phyloP scores from a whole-genome alignment of 2,113 vertebrate species.

The Gallinago undulata region DNA sequence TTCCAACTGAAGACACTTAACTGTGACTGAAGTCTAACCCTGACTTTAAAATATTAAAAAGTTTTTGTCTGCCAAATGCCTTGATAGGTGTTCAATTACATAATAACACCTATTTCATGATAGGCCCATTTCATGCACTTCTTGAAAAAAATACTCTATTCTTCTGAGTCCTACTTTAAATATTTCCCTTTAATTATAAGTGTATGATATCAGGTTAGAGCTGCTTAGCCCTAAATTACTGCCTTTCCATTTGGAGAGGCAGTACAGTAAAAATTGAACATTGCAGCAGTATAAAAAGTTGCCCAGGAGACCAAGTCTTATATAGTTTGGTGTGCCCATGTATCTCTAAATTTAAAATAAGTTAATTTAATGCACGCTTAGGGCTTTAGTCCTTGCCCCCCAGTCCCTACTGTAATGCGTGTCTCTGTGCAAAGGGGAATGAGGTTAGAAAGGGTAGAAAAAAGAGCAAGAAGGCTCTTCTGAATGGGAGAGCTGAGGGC shows the following conservation, averaged over 20 bases:
- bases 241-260: background rate
- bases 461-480: background rate
- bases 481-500: background rate
- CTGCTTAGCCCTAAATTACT: background rate
- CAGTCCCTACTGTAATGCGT: background rate
- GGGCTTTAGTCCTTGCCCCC: conserved; percentile 25
- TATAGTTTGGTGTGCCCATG: background rate
- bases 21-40: background rate
- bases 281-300: background rate
- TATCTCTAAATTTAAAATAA: conserved; percentile 30
- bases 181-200: conserved; percentile 10
- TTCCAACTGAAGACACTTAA: background rate
- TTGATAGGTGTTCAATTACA: background rate
- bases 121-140: background rate
- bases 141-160: background rate
- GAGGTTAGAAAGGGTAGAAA: background rate
- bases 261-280: background rate
- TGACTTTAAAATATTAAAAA: background rate
- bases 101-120: background rate
- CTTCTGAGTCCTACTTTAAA: background rate
- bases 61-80: background rate
- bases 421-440: background rate
- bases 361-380: conserved; percentile 25
- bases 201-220: background rate
- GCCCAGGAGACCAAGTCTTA: background rate